phyloP scores from a whole-genome alignment of 2,888 invertebrate species.

The Sarcophaga variegata region DNA sequence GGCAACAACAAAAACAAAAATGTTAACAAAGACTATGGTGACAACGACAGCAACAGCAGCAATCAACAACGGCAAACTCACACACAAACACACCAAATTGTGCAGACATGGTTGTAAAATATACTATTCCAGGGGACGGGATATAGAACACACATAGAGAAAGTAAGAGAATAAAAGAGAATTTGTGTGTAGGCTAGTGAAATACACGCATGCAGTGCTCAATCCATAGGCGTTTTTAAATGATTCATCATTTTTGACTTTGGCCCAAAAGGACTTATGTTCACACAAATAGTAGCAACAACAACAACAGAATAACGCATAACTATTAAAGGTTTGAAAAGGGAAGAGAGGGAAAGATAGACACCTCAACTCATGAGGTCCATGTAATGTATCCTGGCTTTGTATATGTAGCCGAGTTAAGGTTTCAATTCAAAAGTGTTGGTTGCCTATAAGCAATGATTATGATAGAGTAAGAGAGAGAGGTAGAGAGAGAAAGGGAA shows the following conservation, averaged over 20 bases:
- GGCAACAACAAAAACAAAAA: not conserved
- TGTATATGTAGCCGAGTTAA: too few relatives aligned
- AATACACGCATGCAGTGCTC: constrained; percentile 5
- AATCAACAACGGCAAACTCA: constrained; percentile 8
- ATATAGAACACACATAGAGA: not conserved
- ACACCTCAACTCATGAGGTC: not conserved
- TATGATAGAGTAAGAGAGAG: too few relatives aligned
- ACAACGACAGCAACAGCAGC: not conserved
- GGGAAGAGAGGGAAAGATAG: not conserved
- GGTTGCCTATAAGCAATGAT: not conserved
- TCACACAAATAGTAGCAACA: not conserved
- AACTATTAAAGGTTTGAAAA: too few relatives aligned
- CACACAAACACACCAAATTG: not conserved
- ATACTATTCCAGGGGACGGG: not conserved
- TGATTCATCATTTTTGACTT: constrained; percentile 55
- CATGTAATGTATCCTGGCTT: too few relatives aligned
- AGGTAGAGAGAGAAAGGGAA: too few relatives aligned
- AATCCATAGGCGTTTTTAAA: constrained; percentile 51
- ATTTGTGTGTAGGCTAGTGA: not conserved
- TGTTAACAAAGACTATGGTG: not conserved
- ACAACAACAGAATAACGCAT: too few relatives aligned
- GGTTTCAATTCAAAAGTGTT: not conserved
- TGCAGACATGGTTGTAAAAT: not conserved
- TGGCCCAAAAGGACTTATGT: not conserved
- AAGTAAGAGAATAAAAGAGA: not conserved